Base-by-base conservation (phyloP, 2,888 invertebrate genomes). In the Synanthedon tipuliformis region DNA sequence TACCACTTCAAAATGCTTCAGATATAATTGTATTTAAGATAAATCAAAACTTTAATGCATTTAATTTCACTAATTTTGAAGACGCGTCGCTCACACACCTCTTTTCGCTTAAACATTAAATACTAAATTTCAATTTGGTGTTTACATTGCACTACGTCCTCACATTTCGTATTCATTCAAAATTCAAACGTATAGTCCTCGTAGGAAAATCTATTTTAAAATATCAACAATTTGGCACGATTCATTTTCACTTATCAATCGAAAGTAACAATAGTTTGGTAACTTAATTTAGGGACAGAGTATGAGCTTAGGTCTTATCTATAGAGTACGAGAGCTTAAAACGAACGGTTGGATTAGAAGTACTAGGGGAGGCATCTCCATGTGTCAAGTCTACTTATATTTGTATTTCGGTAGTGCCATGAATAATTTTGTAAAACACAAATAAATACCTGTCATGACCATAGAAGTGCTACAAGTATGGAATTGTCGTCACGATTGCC, bases 141-240 rank as follows among this genome's bases (percentile, higher is more conserved):
- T 84, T 84, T 68, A 74, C 73, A 75, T 76, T 78, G 73, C 79
- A 69, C 71, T 76, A 49, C 70, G 61, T 61, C 62, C 73, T 66
- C 69, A 68, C 65, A 65, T 67, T 64, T 61, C 65, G 61, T 5
- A 49, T 15, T 12, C 49, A 45, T 13, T 45, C n/a, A 11, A 67
- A 69, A 53, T 67, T 61, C 55, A 59, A 61, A 56, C 62, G 58
- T 61, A 64, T 65, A 58, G 63, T 64, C 66, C 66, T 59, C 69
- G 72, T 75, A 71, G 69, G 72, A 75, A 72, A 71, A 67, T 65
- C 62, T 71, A 64, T 55, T 41, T 52, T 71, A 68, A 78, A 64
- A 76, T 77, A 79, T 80, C 73, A 84, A 82, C 81, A 79, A 81
- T 83, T 85, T 85, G 85, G 85, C 84, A 85, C 84, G 15, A 77